A percentile compares a stretch with the other conserved stretches of the same genome.
phyloP scores from a whole-genome alignment of 2,888 invertebrate species.

The Melipona bicolor region DNA sequence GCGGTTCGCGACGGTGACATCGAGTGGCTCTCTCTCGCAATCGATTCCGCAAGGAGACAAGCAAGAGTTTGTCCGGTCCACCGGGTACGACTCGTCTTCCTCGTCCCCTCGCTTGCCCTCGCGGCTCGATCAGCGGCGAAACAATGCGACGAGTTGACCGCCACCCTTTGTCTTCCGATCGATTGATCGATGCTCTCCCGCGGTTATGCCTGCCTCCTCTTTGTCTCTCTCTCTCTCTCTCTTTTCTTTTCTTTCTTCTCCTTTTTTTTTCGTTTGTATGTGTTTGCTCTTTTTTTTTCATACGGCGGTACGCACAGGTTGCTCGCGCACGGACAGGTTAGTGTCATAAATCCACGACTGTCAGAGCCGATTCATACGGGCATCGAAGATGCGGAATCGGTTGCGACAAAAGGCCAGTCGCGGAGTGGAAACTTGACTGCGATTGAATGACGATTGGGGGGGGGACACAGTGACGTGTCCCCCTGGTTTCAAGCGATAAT shows the following conservation, averaged over 20 bases:
- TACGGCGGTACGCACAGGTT: not conserved
- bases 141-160: slow-evolving; percentile 45
- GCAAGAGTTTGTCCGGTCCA: slow-evolving; percentile 22
- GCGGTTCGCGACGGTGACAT: slow-evolving; percentile 30
- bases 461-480: too few species aligned
- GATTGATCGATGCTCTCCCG: slow-evolving; percentile 47
- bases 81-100: slow-evolving; percentile 17
- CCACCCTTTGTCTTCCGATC: slow-evolving; percentile 50
- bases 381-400: slow-evolving; percentile 23
- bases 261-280: not conserved
- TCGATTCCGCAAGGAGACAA: slow-evolving; percentile 51
- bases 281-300: not conserved
- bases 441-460: not conserved
- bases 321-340: not conserved
- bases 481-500: not conserved
- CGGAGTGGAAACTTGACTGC: not conserved
- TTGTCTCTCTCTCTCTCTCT: not conserved
- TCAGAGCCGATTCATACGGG: slow-evolving; percentile 8
- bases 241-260: not conserved
- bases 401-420: not conserved
- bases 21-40: slow-evolving; percentile 21
- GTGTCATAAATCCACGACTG: slow-evolving; percentile 31
- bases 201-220: not conserved
- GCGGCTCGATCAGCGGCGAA: slow-evolving; percentile 14
- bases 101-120: slow-evolving; percentile 2